Base-by-base conservation (phyloP, 2,888 invertebrate genomes). In the Ophion costatus region DNA sequence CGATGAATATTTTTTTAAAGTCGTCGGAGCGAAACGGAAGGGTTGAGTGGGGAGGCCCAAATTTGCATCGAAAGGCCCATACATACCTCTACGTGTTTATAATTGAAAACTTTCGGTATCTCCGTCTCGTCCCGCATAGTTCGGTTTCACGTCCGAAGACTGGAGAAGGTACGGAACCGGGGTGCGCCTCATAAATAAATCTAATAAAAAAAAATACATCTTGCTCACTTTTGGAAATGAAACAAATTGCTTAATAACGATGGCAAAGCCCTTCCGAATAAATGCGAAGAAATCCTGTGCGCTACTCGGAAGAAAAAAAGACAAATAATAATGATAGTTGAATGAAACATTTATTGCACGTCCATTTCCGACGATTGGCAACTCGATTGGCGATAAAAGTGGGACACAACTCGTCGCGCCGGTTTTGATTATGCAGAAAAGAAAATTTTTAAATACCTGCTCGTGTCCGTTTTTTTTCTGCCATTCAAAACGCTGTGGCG, bases 381-480 rank as follows among this genome's bases (percentile, higher is more conserved):
- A 61, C 57, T 80, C 14, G n/a, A 45, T 61, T 9, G 2, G 24
- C 45, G n/a, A 74, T 14, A 57, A 29, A 64, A 74, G 51, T 82
- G 45, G 79, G 82, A 63, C 80, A 70, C 22, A 11, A 82, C 11
- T 71, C 14, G 14, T 51, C 51, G 51, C 51, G 51, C 51, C 14
- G 17, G 20, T 22, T 59, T 51, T 51, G 61, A 80, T 85, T 69
- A 74, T 75, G 57, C n/a, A 11, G 24, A 63, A 29, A 63, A 69
- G 51, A 75, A 69, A 71, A 59, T 29, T 76, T 78, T 83, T 81
- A 80, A 83, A 77, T 67, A 83, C 77, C 76, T 51, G 63, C 42
- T 78, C 66, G 77, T 57, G 33, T 71, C n/a, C 17, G 17, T 66
- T 73, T 42, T 22, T 64, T 64, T 80, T 45, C 64, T 61, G 71